Conservation (phyloP, 2,888 invertebrate genomes). For the Scotopteryx bipunctaria region DNA sequence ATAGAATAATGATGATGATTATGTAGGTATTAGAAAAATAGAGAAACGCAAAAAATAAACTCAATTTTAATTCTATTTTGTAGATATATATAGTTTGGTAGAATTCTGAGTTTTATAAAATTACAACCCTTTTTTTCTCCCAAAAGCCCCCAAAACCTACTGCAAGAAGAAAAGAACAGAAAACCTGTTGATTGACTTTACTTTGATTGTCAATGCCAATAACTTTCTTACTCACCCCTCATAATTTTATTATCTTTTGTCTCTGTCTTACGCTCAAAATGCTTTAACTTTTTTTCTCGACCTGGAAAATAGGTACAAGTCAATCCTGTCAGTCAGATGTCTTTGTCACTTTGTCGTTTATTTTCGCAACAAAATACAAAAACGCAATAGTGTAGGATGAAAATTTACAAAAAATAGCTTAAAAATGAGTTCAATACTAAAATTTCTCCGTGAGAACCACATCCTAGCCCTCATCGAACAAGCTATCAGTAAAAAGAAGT, state of each 20-base stretch:
- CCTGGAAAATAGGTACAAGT: no score
- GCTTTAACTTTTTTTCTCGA: no score
- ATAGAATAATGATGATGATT: no score
- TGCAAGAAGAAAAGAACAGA: no score
- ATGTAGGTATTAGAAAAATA: no score
- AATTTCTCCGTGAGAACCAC: constrained; percentile 87
- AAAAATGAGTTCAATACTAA: constrained; percentile 86
- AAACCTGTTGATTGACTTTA: no score
- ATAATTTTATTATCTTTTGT: neutral
- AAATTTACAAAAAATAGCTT: constrained; percentile 54
- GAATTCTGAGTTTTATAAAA: neutral
- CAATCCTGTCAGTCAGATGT: constrained; percentile 18
- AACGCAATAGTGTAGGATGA: constrained; percentile 67
- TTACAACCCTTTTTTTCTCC: constrained; percentile 2
- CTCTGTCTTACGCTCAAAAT: neutral
- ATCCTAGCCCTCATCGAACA: constrained; percentile 87
- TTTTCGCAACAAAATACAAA: constrained; percentile 61
- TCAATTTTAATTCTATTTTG: no score
- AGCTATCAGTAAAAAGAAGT: constrained; percentile 83
- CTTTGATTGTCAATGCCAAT: no score
- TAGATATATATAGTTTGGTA: neutral
- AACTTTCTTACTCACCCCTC: neutral
- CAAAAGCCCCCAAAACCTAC: no score
- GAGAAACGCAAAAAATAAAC: no score
- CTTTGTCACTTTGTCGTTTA: constrained; percentile 37